Evolutionary conservation across 2,888 invertebrate species (phyloP), one percentile per base, ranked within the genome.

Genomic region (Cecidostiba fungosa): DNA sequence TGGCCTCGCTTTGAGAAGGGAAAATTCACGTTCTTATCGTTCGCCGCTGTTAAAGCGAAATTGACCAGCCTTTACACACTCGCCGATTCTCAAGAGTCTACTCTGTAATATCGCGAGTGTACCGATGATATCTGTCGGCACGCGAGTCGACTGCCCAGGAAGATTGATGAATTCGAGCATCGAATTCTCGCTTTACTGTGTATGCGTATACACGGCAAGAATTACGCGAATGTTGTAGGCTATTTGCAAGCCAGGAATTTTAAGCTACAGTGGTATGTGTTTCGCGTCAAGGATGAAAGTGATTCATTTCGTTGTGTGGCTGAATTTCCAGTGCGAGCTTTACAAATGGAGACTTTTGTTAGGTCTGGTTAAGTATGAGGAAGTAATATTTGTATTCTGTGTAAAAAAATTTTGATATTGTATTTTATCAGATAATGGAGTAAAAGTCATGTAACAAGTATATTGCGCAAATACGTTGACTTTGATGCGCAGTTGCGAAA

Each of bases 121-220:
- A 62, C 39, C 32, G 82, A 78, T 77, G 6, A 69, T 74, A 84
- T 78, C 76, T 74, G 26, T 81, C 39, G 19, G 50, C 80, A 83
- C 70, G 62, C 81, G 66, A 73, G 73, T 39, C 72, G 47, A 62
- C 66, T 12, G 4, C 14, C 29, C 80, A 82, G 26, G 84, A 84
- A 86, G 86, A 86, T 86, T 86, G 86, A 86, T 84, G 77, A 84
- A 82, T 54, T 81, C 50, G 50, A 50, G 8, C 26, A 36, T 36
- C 62, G 59, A 86, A 84, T 81, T 78, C 47, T 39, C 81, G 77
- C 10, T 0, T 54, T 43, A 43, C 26, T 14, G 16, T 26, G 8
- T 47, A 50, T 5, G 5, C 47, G 1, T 19, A 16, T 19, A 36
- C 36, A 19, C 5, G 16, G 14, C 29, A 69, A 16, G 6, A 23